phyloP scores from a whole-genome alignment of 2,888 invertebrate genomes.

The Tiphia femorata region DNA sequence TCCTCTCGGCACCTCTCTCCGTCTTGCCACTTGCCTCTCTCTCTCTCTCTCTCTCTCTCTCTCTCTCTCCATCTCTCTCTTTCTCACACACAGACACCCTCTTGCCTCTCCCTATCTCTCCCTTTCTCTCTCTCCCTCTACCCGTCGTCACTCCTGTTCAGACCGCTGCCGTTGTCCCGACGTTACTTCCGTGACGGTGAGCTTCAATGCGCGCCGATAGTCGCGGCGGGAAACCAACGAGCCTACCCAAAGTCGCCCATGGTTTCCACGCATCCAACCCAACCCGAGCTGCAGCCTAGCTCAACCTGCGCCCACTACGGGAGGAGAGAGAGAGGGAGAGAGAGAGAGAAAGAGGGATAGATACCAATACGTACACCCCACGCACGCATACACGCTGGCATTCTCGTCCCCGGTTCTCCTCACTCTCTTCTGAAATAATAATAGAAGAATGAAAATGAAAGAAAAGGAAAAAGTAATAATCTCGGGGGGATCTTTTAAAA shows the following conservation, averaged over 20 bases:
- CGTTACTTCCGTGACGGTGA: slow-evolving; percentile 69
- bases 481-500: slow-evolving; percentile 70
- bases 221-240: slow-evolving; percentile 67
- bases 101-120: slow-evolving; percentile 12
- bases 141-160: slow-evolving; percentile 53
- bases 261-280: slow-evolving; percentile 62
- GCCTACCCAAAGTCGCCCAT: slow-evolving; percentile 67
- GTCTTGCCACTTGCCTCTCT: slow-evolving; percentile 10
- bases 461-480: slow-evolving; percentile 68
- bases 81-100: no score
- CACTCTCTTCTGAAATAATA: slow-evolving; percentile 62
- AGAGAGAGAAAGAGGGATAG: no score
- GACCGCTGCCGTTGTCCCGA: slow-evolving; percentile 65
- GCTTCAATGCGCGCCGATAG: slow-evolving; percentile 68
- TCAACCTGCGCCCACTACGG: slow-evolving; percentile 38
- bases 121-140: slow-evolving; percentile 20
- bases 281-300: slow-evolving; percentile 50
- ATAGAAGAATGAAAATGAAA: slow-evolving; percentile 63
- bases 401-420: slow-evolving; percentile 37
- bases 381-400: slow-evolving; percentile 36
- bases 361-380: neutral
- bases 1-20: no score
- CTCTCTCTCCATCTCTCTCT: slow-evolving; percentile 23
- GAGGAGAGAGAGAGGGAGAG: no score
- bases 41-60: slow-evolving; percentile 9